Evolutionary conservation across 2,888 invertebrate species (phyloP), one percentile per base, ranked within the genome.

Genomic region (Luperina nickerlii): DNA sequence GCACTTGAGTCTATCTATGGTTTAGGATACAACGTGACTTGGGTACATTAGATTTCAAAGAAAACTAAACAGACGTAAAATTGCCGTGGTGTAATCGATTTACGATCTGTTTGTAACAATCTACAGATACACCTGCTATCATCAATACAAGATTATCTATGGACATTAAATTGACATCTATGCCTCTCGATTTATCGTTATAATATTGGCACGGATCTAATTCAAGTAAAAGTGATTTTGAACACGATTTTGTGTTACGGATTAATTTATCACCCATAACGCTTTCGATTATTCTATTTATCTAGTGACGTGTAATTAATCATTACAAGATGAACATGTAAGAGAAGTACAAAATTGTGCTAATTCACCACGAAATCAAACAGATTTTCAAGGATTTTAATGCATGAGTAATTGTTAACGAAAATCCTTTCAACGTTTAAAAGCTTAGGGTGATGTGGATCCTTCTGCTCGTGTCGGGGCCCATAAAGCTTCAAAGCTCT

Each of bases 21-120:
- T 80, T n/a, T 79, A 79, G 57, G 27, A 69, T 60, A 62, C 51
- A 69, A 83, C 78, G 74, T 85, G 82, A 79, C 73, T 81, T 65
- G 15, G 51, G 57, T 60, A 65, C 76, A 60, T 71, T 74, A 27
- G 45, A 63, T 76, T 69, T 76, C 57, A 70, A 72, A 77, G 73
- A 81, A 78, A 76, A 67, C 27, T 71, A 88, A 82, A 74, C 27
- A 78, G 79, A 79, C 77, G 67, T 82, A 51, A 81, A 79, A 82
- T 81, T 54, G 62, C 88, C 82, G 57, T 74, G 13, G n/a, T 65
- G 18, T 79, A 88, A 89, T 88, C 83, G 82, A 83, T 88, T 88
- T 72, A 66, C 70, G 69, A 76, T 74, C 51, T 65, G 63, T 76
- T 80, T 79, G 76, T 81, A 87, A 75, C 68, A 57, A 69, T 75